A percentile compares a stretch with the other conserved stretches of the same genome.
phyloP scores from a whole-genome alignment of 2,113 vertebrate species.

The Phoxinus phoxinus region DNA sequence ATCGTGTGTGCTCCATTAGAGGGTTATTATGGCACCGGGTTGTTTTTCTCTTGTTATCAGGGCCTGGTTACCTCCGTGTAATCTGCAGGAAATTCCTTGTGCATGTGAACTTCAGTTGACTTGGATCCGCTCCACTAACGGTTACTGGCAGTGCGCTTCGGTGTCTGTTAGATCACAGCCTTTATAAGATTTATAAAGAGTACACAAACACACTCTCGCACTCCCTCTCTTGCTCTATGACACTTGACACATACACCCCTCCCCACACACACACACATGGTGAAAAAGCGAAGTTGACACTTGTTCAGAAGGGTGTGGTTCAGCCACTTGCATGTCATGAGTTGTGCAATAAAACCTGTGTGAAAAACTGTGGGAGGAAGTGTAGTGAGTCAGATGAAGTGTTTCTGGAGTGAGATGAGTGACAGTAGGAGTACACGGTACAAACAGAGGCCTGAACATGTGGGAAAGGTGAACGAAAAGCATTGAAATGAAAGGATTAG shows the following conservation, averaged over 20 bases:
- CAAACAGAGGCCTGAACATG: slow-evolving; percentile 49
- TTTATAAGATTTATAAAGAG: slow-evolving; percentile 37
- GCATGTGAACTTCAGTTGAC: slow-evolving; percentile 67
- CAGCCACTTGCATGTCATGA: slow-evolving; percentile 47
- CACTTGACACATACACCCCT: slow-evolving; percentile 22
- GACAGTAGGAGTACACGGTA: slow-evolving; percentile 20
- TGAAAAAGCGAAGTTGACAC: slow-evolving; percentile 10
- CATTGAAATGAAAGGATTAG: slow-evolving; percentile 58
- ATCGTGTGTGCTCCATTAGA: slow-evolving; percentile 60
- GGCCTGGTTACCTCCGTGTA: slow-evolving; percentile 67
- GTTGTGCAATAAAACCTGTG: slow-evolving; percentile 53
- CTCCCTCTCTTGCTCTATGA: slow-evolving; percentile 14
- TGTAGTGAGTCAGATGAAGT: slow-evolving; percentile 22
- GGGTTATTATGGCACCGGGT: slow-evolving; percentile 59
- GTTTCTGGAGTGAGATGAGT: neutral
- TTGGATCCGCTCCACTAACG: slow-evolving; percentile 65
- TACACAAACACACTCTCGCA: neutral
- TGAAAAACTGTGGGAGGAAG: slow-evolving; percentile 45
- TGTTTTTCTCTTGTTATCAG: slow-evolving; percentile 68
- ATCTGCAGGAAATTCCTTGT: slow-evolving; percentile 79
- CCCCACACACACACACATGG: slow-evolving; percentile 51
- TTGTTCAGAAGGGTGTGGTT: slow-evolving; percentile 60
- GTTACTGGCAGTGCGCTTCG: slow-evolving; percentile 66
- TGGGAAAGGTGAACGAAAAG: slow-evolving; percentile 60
- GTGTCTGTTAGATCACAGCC: slow-evolving; percentile 58